phyloP scores from a whole-genome alignment of 2,888 invertebrate species.

The Girardia tigrina region DNA sequence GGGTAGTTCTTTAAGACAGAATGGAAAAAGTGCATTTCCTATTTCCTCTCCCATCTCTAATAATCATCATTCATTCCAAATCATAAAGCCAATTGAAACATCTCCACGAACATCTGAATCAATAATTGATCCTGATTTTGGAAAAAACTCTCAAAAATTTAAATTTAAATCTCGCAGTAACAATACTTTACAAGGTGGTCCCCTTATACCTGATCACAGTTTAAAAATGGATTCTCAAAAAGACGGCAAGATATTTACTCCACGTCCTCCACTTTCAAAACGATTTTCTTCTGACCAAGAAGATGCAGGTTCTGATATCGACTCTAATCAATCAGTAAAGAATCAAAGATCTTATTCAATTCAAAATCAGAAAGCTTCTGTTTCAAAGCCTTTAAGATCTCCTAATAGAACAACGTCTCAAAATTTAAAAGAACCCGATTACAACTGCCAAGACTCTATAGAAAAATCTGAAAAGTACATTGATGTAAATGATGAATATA shows the following conservation, averaged over 20 bases:
- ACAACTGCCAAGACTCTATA: not conserved
- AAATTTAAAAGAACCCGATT: not conserved
- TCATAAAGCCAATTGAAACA: not conserved
- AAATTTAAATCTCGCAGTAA: not conserved
- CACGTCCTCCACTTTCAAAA: not conserved
- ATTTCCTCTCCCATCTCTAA: not conserved
- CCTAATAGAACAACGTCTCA: not conserved
- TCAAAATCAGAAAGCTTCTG: not conserved
- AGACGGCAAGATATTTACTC: not conserved
- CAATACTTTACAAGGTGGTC: not conserved
- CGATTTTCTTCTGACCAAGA: not conserved
- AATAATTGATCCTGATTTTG: not conserved
- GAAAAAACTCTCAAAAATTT: not conserved
- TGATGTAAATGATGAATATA: not conserved
- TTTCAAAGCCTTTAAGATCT: not conserved
- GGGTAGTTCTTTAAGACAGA: not conserved
- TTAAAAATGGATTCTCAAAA: conserved; percentile 8
- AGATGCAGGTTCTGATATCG: not conserved
- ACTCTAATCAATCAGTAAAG: not conserved
- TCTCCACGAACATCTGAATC: not conserved
- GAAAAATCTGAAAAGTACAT: not conserved
- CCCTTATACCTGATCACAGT: not conserved
- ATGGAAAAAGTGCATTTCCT: not conserved
- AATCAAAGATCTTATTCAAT: not conserved
- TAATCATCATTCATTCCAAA: not conserved